A percentile compares a stretch with the other conserved stretches of the same genome.
Evolutionary conservation across 1,140 invertebrate species (phyloP).

Genomic region (Procambarus clarkii): DNA sequence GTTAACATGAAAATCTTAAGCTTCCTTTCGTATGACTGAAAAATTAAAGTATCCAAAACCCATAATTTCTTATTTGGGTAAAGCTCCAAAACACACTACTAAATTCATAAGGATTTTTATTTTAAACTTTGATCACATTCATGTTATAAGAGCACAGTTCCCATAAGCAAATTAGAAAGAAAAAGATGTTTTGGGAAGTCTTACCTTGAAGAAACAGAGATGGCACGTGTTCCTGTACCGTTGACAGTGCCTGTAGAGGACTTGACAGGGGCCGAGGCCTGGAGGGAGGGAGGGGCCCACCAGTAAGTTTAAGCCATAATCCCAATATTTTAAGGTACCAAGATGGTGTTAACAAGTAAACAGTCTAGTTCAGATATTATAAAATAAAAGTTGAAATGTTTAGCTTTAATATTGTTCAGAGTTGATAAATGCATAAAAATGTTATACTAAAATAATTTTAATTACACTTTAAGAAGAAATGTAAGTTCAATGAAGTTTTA

Average conservation of each 20-base stretch:
- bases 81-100: too few species aligned
- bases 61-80: neutral
- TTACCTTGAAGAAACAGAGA: conserved; percentile 64
- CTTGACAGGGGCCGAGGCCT: conserved; percentile 62
- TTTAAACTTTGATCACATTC: too few species aligned
- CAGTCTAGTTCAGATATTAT: conserved; percentile 54
- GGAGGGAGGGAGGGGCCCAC: conserved; percentile 33
- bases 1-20: neutral
- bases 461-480: neutral
- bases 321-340: neutral
- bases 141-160: too few species aligned
- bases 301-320: conserved; percentile 34
- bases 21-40: too few species aligned
- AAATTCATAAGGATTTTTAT: too few species aligned
- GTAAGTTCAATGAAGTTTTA: neutral
- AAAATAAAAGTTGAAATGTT: conserved; percentile 7
- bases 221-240: conserved; percentile 57
- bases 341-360: conserved; percentile 10
- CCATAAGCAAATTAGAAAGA: neutral
- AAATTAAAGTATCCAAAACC: neutral
- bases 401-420: neutral
- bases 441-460: neutral
- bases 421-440: neutral
- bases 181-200: neutral
- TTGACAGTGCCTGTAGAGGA: conserved; percentile 66